A percentile compares a stretch with the other conserved stretches of the same genome.
Evolutionary conservation across 1,140 invertebrate species (phyloP).

Genomic region (Gryon sp.): DNA sequence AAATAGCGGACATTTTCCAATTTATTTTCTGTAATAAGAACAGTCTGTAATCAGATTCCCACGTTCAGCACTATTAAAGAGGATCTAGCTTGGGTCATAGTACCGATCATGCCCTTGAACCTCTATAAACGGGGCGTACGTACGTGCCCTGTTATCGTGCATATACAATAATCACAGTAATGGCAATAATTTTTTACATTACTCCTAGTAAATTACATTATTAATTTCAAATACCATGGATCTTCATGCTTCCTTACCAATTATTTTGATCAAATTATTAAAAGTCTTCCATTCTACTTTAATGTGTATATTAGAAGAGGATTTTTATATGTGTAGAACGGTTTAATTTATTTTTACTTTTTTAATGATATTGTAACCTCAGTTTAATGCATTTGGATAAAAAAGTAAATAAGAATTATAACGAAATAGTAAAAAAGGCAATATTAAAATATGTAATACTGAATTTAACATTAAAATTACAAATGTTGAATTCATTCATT

Average conservation of each 20-base stretch:
- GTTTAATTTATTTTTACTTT: no score
- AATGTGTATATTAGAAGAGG: no score
- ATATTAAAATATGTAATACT: no score
- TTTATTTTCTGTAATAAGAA: conserved; percentile 60
- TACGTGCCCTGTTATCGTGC: conserved; percentile 31
- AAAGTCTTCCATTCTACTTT: no score
- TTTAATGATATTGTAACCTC: no score
- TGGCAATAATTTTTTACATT: conserved; percentile 46
- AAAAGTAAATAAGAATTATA: no score
- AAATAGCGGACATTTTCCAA: conserved; percentile 42
- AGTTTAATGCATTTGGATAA: no score
- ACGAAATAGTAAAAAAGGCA: no score
- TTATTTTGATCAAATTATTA: neutral
- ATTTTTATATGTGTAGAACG: no score
- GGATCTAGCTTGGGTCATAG: conserved; percentile 49
- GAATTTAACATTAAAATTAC: no score
- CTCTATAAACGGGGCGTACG: conserved; percentile 36
- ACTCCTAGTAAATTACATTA: conserved; percentile 9
- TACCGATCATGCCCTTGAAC: conserved; percentile 54
- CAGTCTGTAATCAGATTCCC: conserved; percentile 63
- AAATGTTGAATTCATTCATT: no score
- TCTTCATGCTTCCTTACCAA: neutral
- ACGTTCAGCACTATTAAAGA: conserved; percentile 63
- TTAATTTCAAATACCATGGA: conserved; percentile 59
- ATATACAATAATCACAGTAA: conserved; percentile 57